phyloP scores from a whole-genome alignment of 2,888 invertebrate species.

The Cheilosia vernalis region DNA sequence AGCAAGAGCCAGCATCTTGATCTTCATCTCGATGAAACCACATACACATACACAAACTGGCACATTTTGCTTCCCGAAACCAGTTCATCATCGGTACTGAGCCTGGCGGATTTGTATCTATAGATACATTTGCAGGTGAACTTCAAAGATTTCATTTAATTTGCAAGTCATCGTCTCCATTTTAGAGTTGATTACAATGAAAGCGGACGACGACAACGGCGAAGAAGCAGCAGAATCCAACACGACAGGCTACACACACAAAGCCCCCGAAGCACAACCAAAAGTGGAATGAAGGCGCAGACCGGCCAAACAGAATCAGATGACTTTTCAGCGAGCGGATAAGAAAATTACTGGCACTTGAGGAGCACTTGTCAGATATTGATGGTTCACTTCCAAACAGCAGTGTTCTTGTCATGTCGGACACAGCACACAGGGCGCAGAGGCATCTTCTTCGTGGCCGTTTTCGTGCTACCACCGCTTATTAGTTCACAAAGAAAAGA shows the following conservation, averaged over 20 bases:
- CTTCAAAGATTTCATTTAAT: constrained; percentile 74
- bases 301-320: constrained; percentile 39
- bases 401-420: constrained; percentile 44
- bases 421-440: constrained; percentile 28
- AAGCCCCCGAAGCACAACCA: constrained; percentile 44
- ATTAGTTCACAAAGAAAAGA: constrained; percentile 46
- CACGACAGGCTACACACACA: constrained; percentile 22
- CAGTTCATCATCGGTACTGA: constrained; percentile 75
- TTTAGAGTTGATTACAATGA: constrained; percentile 73
- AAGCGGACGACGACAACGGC: constrained; percentile 45
- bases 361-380: constrained; percentile 73
- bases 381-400: constrained; percentile 74
- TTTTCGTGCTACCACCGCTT: constrained; percentile 22
- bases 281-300: constrained; percentile 21
- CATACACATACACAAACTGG: constrained; percentile 29
- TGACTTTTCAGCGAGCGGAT: constrained; percentile 71
- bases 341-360: constrained; percentile 75
- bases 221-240: constrained; percentile 13
- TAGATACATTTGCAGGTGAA: constrained; percentile 71
- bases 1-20: constrained; percentile 37
- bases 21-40: constrained; percentile 42
- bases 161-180: constrained; percentile 75
- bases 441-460: constrained; percentile 23
- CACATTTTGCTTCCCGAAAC: constrained; percentile 59
- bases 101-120: constrained; percentile 28